Evolutionary conservation across 2,888 invertebrate species (phyloP), one percentile per base, ranked within the genome.

Genomic region (Limnephilus marmoratus): DNA sequence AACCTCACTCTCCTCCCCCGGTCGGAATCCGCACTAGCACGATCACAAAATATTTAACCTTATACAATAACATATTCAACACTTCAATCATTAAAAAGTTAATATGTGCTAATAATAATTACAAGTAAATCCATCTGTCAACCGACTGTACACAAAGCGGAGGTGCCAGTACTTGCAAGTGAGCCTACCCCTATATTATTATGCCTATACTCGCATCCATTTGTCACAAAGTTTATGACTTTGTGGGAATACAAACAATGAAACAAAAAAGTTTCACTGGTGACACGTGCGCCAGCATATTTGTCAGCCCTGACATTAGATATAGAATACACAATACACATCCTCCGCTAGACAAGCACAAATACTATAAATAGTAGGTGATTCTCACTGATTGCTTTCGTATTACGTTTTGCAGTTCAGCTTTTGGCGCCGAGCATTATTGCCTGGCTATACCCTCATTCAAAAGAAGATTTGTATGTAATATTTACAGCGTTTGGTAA

Each of bases 371-470:
- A 68, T 24, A n/a, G 68, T 24, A 68, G 68, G 68, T 68, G 68
- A 68, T 83, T 15, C 37, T 24, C 37, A 11, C 18, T 83, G 83
- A 83, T 83, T 83, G 83, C 83, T 83, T 83, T 83, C 37, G 37
- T 34, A 34, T 83, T 41, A 24, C 34, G 37, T 83, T 37, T 83
- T 83, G 34, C 9, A 24, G 24, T 83, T 83, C 37, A 7, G 37
- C 24, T 24, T 37, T 31, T 83, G 37, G 83, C 83, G 83, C 37
- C 83, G 34, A 18, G 37, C 34, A 83, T n/a, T 68, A 68, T 68
- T 68, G 68, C 68, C 24, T 68, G 68, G 68, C 68, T 24, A 24
- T 11, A 7, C n/a, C 24, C 68, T 24, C 68, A 68, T 68, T 68
- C 9, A 68, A 68, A 68, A 68, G 68, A 9, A 68, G 68, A 68